A percentile compares a stretch with the other conserved stretches of the same genome.
Conservation (phyloP, 1,140 invertebrate species). For the Lepidurus couesii region DNA sequence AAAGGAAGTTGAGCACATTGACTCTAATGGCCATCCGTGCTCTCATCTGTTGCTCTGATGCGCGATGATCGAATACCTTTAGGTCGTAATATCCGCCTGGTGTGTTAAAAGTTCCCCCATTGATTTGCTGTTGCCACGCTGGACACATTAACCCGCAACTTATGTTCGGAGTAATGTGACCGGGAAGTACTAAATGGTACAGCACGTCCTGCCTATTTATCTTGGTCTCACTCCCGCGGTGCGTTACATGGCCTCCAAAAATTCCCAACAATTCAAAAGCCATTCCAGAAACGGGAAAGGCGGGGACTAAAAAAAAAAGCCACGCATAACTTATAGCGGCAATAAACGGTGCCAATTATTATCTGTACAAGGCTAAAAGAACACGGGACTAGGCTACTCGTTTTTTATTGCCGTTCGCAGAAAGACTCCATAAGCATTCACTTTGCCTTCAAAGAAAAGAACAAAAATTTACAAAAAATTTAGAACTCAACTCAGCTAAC, state of each 20-base stretch:
- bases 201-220: constrained; percentile 10
- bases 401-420: background rate
- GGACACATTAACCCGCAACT: background rate
- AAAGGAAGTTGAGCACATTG: too few species aligned
- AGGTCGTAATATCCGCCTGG: too few species aligned
- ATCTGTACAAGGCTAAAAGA: background rate
- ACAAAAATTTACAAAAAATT: too few species aligned
- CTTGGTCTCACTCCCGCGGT: constrained; percentile 17
- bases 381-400: background rate
- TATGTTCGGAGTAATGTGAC: background rate
- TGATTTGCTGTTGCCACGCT: background rate
- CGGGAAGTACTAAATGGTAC: constrained; percentile 14
- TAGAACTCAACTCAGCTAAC: too few species aligned
- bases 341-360: constrained; percentile 1
- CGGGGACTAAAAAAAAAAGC: background rate
- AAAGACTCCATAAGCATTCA: too few species aligned
- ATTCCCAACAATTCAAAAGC: background rate
- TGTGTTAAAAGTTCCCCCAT: background rate
- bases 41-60: too few species aligned
- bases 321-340: background rate
- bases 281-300: background rate
- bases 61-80: too few species aligned
- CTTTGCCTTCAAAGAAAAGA: too few species aligned
- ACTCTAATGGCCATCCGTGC: too few species aligned
- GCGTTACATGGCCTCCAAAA: constrained; percentile 15